Conservation (phyloP, 1,140 invertebrate species). For the Drosophila cardini region DNA sequence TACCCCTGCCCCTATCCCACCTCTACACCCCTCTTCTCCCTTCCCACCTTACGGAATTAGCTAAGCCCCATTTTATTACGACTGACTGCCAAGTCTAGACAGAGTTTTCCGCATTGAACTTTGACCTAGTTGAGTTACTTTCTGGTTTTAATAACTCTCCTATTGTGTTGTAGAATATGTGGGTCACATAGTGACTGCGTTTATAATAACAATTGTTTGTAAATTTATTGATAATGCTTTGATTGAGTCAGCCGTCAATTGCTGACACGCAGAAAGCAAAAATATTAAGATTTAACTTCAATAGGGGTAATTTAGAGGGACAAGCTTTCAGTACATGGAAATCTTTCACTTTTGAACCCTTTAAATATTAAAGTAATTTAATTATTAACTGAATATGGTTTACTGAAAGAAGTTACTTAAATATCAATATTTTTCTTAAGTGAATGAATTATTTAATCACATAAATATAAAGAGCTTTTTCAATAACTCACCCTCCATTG, state of each 20-base stretch:
- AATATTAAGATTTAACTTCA: too few species aligned
- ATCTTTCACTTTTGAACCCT: too few species aligned
- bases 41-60: conserved; percentile 12
- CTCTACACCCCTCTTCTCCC: too few species aligned
- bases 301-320: too few species aligned
- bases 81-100: conserved; percentile 35
- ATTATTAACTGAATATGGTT: too few species aligned
- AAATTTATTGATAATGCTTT: conserved; percentile 30
- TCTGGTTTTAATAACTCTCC: conserved; percentile 45
- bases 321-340: too few species aligned
- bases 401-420: too few species aligned
- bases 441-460: too few species aligned
- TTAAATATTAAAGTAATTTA: too few species aligned
- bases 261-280: background rate
- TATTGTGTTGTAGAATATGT: conserved; percentile 29
- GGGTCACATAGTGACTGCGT: conserved; percentile 16
- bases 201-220: conserved; percentile 17
- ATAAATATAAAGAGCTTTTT: too few species aligned
- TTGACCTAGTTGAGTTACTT: conserved; percentile 67
- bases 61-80: conserved; percentile 25
- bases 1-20: too few species aligned
- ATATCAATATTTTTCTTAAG: too few species aligned
- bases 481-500: conserved; percentile 17
- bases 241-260: conserved; percentile 2
- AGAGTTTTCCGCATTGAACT: conserved; percentile 38